Evolutionary conservation across 2,888 invertebrate species (phyloP).

Genomic region (Bruchidius siliquastri): DNA sequence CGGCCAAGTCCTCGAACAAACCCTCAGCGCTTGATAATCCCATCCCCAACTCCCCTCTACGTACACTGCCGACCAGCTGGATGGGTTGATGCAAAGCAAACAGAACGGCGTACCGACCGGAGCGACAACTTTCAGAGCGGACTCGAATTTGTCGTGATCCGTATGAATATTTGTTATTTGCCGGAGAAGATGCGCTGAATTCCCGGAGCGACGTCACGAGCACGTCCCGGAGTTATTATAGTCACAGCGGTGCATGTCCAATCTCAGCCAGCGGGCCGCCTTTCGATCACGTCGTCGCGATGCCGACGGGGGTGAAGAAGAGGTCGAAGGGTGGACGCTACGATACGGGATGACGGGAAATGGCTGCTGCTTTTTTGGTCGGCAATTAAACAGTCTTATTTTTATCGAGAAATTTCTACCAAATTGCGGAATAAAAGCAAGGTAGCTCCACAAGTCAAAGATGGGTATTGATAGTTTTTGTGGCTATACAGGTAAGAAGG

Average conservation of each 20-base stretch:
- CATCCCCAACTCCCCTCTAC: background rate
- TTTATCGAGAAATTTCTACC: too few species aligned
- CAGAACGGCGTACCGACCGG: background rate
- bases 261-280: background rate
- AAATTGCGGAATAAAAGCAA: too few species aligned
- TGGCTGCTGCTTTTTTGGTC: too few species aligned
- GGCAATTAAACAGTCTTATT: too few species aligned
- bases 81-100: background rate
- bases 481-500: too few species aligned
- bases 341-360: too few species aligned
- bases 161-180: conserved; percentile 29
- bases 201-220: conserved; percentile 25
- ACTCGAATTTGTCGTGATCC: conserved; percentile 9
- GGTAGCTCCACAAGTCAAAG: too few species aligned
- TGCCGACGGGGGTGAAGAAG: background rate
- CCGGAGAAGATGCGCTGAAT: conserved; percentile 18
- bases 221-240: conserved; percentile 22
- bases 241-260: conserved; percentile 2
- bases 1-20: background rate
- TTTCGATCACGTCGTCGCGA: background rate
- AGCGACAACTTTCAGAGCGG: background rate
- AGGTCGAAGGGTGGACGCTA: background rate
- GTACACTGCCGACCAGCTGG: background rate
- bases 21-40: background rate
- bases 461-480: too few species aligned